phyloP scores from a whole-genome alignment of 1,140 invertebrate species.

The Bombus affinis region DNA sequence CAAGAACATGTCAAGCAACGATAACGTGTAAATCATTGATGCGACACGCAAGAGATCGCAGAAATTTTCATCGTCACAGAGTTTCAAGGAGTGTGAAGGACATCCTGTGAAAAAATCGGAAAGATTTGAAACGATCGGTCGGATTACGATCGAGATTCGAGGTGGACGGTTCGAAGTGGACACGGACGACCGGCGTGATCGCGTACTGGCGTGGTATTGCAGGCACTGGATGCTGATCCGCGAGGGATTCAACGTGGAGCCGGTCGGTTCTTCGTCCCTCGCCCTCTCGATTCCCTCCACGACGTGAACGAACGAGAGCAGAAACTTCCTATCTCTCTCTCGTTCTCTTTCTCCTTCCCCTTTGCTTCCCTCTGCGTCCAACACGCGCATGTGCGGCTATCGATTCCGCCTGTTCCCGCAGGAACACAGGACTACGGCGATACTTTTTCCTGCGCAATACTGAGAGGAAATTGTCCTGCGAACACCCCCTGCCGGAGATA shows the following conservation, averaged over 20 bases:
- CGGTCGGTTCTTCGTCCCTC: slow-evolving; percentile 59
- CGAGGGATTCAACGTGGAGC: slow-evolving; percentile 78
- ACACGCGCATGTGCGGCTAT: slow-evolving; percentile 79
- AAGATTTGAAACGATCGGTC: not conserved
- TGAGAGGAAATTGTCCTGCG: slow-evolving; percentile 46
- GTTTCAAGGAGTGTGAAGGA: not conserved
- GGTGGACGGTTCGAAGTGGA: slow-evolving; percentile 39
- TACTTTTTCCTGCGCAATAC: slow-evolving; percentile 52
- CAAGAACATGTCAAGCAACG: too few relatives aligned
- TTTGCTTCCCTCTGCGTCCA: slow-evolving; percentile 42
- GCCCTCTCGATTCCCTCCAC: slow-evolving; percentile 46
- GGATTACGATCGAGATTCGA: slow-evolving; percentile 7
- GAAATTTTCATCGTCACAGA: too few relatives aligned
- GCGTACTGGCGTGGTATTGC: slow-evolving; percentile 67
- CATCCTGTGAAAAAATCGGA: not conserved
- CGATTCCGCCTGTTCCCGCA: slow-evolving; percentile 77
- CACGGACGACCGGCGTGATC: slow-evolving; percentile 49
- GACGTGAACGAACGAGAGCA: slow-evolving; percentile 41
- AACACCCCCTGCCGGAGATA: slow-evolving; percentile 5
- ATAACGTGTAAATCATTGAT: too few relatives aligned
- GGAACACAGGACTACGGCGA: slow-evolving; percentile 66
- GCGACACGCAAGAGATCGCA: not conserved
- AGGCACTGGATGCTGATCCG: slow-evolving; percentile 79
- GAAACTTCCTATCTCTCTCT: slow-evolving; percentile 41
- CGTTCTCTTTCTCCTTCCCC: slow-evolving; percentile 20